Conservation (phyloP, 2,888 invertebrate genomes). For the Mellilla xanthometata region DNA sequence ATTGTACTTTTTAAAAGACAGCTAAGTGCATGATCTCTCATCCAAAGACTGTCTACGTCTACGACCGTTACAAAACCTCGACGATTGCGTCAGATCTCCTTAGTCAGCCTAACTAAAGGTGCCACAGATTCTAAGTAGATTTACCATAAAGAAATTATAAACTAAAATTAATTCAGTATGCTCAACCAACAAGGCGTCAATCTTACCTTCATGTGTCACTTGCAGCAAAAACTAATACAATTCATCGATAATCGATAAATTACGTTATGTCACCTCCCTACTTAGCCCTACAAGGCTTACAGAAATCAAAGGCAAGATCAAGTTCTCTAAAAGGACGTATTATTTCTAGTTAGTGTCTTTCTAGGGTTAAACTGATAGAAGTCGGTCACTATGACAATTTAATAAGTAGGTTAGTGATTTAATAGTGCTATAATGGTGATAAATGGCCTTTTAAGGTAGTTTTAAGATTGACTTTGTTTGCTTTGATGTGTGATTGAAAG, state of each 20-base stretch:
- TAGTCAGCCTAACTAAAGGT: too few species aligned
- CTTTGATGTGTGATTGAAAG: neutral
- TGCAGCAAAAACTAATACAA: too few species aligned
- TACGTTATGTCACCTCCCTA: constrained; percentile 8
- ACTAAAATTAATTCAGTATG: neutral
- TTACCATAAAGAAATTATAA: too few species aligned
- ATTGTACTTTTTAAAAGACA: too few species aligned
- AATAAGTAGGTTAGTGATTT: constrained; percentile 8
- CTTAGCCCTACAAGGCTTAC: constrained; percentile 8
- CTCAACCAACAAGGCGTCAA: neutral
- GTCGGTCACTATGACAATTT: constrained; percentile 4
- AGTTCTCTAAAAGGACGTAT: constrained; percentile 2
- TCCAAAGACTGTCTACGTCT: too few species aligned
- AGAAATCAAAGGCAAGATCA: constrained; percentile 8
- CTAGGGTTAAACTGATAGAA: neutral
- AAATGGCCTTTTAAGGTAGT: neutral
- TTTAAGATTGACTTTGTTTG: neutral
- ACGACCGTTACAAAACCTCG: too few species aligned
- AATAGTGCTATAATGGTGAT: neutral
- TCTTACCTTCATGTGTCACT: too few species aligned
- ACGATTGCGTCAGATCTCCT: too few species aligned
- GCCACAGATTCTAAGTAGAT: too few species aligned
- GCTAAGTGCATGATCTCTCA: too few species aligned
- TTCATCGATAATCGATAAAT: too few species aligned
- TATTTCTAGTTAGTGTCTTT: constrained; percentile 8